Conservation (phyloP, 2,797 vertebrate species). For the Euthynnus affinis region DNA sequence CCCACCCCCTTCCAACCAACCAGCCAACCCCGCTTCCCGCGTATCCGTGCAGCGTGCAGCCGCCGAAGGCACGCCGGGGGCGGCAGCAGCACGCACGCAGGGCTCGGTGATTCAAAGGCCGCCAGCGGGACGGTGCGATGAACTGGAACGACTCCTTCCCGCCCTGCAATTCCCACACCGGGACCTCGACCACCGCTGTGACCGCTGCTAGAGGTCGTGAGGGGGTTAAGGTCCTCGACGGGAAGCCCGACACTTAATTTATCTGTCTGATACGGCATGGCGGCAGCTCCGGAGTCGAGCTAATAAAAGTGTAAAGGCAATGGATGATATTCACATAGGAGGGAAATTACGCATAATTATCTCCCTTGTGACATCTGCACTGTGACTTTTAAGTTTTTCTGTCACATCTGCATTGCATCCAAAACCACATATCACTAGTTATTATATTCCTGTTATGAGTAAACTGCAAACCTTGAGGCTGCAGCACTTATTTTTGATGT, state of each 20-base stretch:
- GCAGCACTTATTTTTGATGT: slow-evolving; percentile 17
- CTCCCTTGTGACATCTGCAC: neutral
- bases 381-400: neutral
- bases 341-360: neutral
- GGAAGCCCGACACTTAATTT: slow-evolving; percentile 64
- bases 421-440: neutral
- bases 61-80: slow-evolving; percentile 73
- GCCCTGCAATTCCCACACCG: slow-evolving; percentile 58
- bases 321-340: neutral
- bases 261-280: slow-evolving; percentile 63
- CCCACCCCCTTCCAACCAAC: slow-evolving; percentile 41
- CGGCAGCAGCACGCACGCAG: slow-evolving; percentile 81
- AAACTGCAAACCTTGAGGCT: slow-evolving; percentile 21
- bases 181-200: slow-evolving; percentile 67
- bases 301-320: slow-evolving; percentile 50
- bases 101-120: slow-evolving; percentile 86
- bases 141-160: slow-evolving; percentile 66
- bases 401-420: slow-evolving; percentile 4
- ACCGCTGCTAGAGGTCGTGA: slow-evolving; percentile 72
- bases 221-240: slow-evolving; percentile 61
- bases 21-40: slow-evolving; percentile 38
- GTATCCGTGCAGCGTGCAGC: slow-evolving; percentile 61
- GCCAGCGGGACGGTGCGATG: slow-evolving; percentile 55
- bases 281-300: slow-evolving; percentile 42
- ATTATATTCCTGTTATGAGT: neutral